phyloP scores from a whole-genome alignment of 2,888 invertebrate genomes.

The Himalopsyche anomala region DNA sequence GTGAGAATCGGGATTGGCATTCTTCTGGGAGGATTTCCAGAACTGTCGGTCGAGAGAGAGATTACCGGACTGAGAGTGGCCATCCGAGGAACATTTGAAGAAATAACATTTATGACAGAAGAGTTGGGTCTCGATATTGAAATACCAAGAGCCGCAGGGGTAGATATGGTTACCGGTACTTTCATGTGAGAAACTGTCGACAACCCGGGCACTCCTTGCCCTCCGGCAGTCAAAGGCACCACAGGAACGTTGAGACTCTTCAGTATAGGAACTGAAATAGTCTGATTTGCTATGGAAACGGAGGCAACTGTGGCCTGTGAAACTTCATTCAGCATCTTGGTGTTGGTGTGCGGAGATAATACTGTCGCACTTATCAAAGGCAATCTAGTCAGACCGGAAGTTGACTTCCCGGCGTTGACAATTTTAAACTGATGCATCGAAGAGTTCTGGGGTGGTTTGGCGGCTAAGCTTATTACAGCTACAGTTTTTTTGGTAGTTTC shows the following conservation, averaged over 20 bases:
- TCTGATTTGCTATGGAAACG: conserved; percentile 76
- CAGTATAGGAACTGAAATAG: conserved; percentile 75
- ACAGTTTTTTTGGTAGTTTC: conserved; percentile 77
- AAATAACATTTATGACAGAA: conserved; percentile 76
- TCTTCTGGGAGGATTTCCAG: conserved; percentile 69
- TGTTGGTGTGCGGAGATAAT: conserved; percentile 72
- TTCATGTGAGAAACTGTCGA: conserved; percentile 70
- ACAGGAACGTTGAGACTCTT: conserved; percentile 74
- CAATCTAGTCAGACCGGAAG: conserved; percentile 70
- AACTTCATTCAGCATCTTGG: conserved; percentile 76
- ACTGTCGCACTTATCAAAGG: conserved; percentile 72
- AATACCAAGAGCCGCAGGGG: conserved; percentile 71
- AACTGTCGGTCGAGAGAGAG: conserved; percentile 71
- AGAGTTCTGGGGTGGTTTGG: conserved; percentile 72
- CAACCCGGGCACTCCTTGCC: conserved; percentile 60
- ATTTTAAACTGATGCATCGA: conserved; percentile 74
- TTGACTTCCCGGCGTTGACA: conserved; percentile 70
- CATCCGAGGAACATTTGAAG: conserved; percentile 72
- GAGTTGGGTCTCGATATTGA: conserved; percentile 72
- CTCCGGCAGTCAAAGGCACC: conserved; percentile 69
- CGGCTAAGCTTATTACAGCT: conserved; percentile 75
- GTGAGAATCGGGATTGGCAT: conserved; percentile 74
- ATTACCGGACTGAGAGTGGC: conserved; percentile 72
- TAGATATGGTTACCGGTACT: conserved; percentile 71
- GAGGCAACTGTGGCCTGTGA: conserved; percentile 79